A percentile compares a stretch with the other conserved stretches of the same genome.
These are phyloP conservation scores for Cosmia trapezina DNA, from an alignment of 2,888 invertebrate species.

Conservation along the genomic window DNA sequence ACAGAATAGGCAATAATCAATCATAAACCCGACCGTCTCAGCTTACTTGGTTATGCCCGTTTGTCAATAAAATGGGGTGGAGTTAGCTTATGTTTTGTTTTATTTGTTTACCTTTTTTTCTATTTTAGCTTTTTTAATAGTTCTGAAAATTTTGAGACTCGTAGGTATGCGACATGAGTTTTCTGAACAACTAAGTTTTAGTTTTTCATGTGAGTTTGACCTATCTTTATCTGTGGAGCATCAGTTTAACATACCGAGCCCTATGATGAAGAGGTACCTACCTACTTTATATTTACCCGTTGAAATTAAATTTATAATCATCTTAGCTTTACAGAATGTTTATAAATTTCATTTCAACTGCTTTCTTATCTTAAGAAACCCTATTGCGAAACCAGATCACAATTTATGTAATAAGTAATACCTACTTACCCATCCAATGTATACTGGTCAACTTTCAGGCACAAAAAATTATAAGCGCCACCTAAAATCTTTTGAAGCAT, in stretches of 20 bases:
- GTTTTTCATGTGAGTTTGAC: not conserved
- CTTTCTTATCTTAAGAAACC: not conserved
- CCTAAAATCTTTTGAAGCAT: conserved; percentile 7
- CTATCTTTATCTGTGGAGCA: not conserved
- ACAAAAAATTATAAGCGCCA: conserved; percentile 2
- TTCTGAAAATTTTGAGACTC: not conserved
- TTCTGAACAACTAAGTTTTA: not conserved
- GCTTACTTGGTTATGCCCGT: conserved; percentile 84
- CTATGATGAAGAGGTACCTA: not conserved
- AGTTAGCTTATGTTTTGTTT: conserved; percentile 65
- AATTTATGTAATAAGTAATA: not conserved
- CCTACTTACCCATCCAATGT: not conserved
- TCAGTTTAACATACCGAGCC: not conserved
- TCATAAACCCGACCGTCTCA: conserved; percentile 83
- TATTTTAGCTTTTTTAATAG: not conserved
- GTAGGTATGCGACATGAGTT: not conserved
- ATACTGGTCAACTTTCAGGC: not conserved
- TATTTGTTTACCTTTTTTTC: not conserved
- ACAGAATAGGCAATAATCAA: conserved; percentile 87
- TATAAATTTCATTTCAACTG: not conserved
- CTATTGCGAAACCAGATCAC: not conserved
- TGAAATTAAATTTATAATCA: not conserved
- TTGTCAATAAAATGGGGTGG: conserved; percentile 77
- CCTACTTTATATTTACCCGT: not conserved
- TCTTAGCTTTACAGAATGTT: not conserved